Conservation (phyloP, 2,888 invertebrate species). For the Tetrapedia diversipes region DNA sequence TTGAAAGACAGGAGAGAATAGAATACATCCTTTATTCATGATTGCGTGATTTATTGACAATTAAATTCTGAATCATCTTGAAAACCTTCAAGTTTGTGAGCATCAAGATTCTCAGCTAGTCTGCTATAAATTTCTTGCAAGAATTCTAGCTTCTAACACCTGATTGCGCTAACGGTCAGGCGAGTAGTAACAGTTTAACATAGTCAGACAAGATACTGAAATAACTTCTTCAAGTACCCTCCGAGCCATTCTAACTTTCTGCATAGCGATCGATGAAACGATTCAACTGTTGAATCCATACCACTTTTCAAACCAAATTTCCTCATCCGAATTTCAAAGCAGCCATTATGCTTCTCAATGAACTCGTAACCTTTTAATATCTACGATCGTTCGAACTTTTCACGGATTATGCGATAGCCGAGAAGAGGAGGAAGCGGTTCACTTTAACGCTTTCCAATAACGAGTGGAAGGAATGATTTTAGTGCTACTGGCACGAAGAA, state of each 20-base stretch:
- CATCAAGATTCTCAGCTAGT: neutral
- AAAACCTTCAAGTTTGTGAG: neutral
- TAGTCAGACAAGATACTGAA: neutral
- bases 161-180: no score
- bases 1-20: no score
- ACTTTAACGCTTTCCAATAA: no score
- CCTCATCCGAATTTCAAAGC: neutral
- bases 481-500: no score
- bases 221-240: neutral
- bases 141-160: neutral
- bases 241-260: neutral
- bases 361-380: neutral
- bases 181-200: slow-evolving; percentile 2
- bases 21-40: no score
- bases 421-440: no score
- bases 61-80: neutral
- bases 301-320: neutral
- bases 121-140: neutral
- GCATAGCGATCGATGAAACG: neutral
- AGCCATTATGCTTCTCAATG: neutral
- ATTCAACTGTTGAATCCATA: slow-evolving; percentile 7
- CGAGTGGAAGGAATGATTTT: no score
- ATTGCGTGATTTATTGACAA: no score
- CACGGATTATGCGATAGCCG: neutral
- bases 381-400: neutral